These are phyloP conservation scores for Phenganax stokvisi DNA, from an alignment of 92 coral and sea anemone genomes.

Conservation along the genomic window DNA sequence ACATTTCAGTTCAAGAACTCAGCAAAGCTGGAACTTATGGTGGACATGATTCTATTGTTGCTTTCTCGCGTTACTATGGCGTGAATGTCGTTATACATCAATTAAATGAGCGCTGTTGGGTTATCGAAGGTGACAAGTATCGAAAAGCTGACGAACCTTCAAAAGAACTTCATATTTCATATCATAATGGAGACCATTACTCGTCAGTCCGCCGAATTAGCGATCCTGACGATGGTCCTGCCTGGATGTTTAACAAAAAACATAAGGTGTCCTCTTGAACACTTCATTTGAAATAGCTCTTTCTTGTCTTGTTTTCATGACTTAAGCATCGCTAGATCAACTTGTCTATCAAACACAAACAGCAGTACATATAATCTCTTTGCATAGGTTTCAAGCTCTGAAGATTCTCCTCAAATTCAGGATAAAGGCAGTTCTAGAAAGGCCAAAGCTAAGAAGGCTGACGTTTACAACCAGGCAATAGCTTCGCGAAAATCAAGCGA, in stretches of 20 bases:
- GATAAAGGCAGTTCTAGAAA: neutral
- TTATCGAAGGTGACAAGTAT: conserved; percentile 68
- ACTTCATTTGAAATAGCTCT: too few species aligned
- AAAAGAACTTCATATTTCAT: conserved; percentile 70
- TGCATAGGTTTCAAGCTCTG: neutral
- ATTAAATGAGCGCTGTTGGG: conserved; percentile 93
- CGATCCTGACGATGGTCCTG: conserved; percentile 80
- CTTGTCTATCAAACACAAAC: too few species aligned
- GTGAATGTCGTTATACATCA: conserved; percentile 84
- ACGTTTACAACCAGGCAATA: neutral
- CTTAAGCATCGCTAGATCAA: too few species aligned
- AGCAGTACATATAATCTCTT: neutral
- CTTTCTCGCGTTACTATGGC: conserved; percentile 89
- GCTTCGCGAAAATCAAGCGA: conserved; percentile 13
- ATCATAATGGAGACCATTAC: conserved; percentile 95
- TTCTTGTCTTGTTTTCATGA: too few species aligned
- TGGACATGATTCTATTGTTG: conserved; percentile 93
- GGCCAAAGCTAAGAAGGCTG: neutral
- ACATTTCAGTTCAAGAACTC: conserved; percentile 60
- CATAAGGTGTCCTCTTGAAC: conserved; percentile 2
- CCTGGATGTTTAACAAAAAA: conserved; percentile 64
- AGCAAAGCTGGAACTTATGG: conserved; percentile 81
- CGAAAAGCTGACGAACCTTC: conserved; percentile 51
- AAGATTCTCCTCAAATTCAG: neutral
- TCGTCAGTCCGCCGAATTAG: conserved; percentile 71